phyloP scores from a whole-genome alignment of 2,113 vertebrate genomes.

The Gobiocypris rarus region DNA sequence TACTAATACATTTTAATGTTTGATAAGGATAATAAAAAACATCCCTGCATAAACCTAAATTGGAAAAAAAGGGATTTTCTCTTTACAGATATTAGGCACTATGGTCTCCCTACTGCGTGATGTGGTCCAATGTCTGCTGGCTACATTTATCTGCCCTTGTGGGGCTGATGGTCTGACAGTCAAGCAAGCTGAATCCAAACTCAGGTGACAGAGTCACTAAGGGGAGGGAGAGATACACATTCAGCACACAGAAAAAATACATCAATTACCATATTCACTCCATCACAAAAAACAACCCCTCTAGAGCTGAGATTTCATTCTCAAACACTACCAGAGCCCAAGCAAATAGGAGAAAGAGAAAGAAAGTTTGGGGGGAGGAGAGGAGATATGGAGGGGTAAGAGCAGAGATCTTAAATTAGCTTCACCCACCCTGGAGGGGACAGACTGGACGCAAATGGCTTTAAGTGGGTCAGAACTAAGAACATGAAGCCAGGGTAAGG shows the following conservation, averaged over 20 bases:
- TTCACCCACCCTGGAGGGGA: slow-evolving; percentile 20
- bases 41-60: neutral
- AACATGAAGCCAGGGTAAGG: slow-evolving; percentile 1
- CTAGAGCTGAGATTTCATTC: neutral
- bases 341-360: neutral
- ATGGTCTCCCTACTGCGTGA: neutral
- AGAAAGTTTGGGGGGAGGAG: neutral
- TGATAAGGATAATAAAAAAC: neutral
- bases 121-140: neutral
- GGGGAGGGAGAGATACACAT: slow-evolving; percentile 23
- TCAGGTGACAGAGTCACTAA: neutral
- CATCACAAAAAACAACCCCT: neutral
- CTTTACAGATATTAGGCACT: neutral
- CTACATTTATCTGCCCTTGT: slow-evolving; percentile 1
- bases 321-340: neutral
- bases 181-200: slow-evolving; percentile 32
- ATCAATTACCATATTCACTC: slow-evolving; percentile 16
- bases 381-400: neutral
- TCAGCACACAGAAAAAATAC: slow-evolving; percentile 1
- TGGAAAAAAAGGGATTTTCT: neutral
- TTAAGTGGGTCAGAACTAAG: slow-evolving; percentile 43
- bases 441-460: slow-evolving; percentile 9
- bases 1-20: neutral
- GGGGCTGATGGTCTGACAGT: slow-evolving; percentile 1
- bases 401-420: slow-evolving; percentile 38